A percentile compares a stretch with the other conserved stretches of the same genome.
These are phyloP conservation scores for Tupiocoris notatus DNA, from an alignment of 2,888 invertebrate genomes.

Conservation along the genomic window DNA sequence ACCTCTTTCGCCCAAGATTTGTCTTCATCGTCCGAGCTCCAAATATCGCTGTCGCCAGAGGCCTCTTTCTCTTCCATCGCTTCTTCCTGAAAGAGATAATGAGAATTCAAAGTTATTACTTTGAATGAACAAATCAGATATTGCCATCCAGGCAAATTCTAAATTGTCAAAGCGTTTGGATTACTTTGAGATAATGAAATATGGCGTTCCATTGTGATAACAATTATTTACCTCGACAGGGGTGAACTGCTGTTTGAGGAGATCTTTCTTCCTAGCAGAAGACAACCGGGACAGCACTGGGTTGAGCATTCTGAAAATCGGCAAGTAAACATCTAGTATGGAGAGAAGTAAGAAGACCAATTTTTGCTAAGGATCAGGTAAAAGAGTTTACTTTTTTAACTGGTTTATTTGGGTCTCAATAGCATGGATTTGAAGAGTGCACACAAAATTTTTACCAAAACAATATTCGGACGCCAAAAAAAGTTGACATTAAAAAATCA, in stretches of 20 bases:
- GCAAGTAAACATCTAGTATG: constrained; percentile 2
- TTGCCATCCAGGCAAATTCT: no score
- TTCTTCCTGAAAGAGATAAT: constrained; percentile 52
- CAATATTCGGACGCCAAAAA: no score
- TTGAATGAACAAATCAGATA: constrained; percentile 46
- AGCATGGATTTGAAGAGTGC: no score
- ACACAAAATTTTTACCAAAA: no score
- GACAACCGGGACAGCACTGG: constrained; percentile 83
- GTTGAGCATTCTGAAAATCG: constrained; percentile 68
- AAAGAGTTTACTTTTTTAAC: no score
- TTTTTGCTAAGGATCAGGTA: no score
- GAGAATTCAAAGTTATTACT: constrained; percentile 17
- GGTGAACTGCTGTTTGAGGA: constrained; percentile 60
- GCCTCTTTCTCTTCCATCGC: constrained; percentile 52
- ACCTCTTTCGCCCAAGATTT: constrained; percentile 71
- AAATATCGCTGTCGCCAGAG: constrained; percentile 53
- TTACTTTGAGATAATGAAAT: no score
- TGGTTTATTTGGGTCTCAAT: no score
- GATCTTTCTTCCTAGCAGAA: constrained; percentile 65
- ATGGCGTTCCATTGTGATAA: no score
- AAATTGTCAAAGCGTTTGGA: no score
- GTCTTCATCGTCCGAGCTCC: constrained; percentile 74
- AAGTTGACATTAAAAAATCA: no score
- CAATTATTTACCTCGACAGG: constrained; percentile 55
- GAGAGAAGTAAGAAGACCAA: constrained; percentile 4